These are phyloP conservation scores for Botrylloides violaceus DNA, from an alignment of 23 tunicate species.

Conservation along the genomic window DNA sequence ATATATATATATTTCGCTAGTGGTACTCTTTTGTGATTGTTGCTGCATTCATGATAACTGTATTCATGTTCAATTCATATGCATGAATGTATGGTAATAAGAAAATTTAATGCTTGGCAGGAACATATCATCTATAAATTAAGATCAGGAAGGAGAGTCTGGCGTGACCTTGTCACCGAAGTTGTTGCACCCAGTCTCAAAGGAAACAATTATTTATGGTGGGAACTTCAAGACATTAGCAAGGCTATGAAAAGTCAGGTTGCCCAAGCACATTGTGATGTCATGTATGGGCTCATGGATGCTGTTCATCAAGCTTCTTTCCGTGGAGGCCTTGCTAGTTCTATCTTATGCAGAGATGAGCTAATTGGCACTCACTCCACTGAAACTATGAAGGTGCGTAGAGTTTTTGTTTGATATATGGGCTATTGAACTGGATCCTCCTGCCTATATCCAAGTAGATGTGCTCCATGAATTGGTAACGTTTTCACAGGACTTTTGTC, in stretches of 20 bases:
- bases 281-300: conserved; percentile 51
- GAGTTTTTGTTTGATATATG: background rate
- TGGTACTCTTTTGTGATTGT: too few relatives aligned
- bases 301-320: conserved; percentile 77
- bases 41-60: too few relatives aligned
- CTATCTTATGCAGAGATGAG: conserved; percentile 57
- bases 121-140: conserved; percentile 12
- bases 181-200: conserved; percentile 45
- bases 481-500: conserved; percentile 15
- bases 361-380: conserved; percentile 70
- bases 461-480: background rate
- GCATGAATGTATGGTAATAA: too few relatives aligned
- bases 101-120: background rate
- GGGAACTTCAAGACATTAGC: conserved; percentile 47
- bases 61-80: too few relatives aligned
- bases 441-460: background rate
- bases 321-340: conserved; percentile 34
- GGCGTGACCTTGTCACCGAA: conserved; percentile 35
- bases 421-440: background rate
- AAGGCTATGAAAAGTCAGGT: conserved; percentile 52
- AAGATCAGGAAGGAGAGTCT: conserved; percentile 17
- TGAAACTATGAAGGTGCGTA: conserved; percentile 42
- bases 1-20: too few relatives aligned
- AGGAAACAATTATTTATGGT: conserved; percentile 56
- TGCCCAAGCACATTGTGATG: conserved; percentile 42